Percentiles rank a stretch among this genome's conserved stretches.
Conservation (phyloP, 2,888 invertebrate genomes). For the Atherix ibis region DNA sequence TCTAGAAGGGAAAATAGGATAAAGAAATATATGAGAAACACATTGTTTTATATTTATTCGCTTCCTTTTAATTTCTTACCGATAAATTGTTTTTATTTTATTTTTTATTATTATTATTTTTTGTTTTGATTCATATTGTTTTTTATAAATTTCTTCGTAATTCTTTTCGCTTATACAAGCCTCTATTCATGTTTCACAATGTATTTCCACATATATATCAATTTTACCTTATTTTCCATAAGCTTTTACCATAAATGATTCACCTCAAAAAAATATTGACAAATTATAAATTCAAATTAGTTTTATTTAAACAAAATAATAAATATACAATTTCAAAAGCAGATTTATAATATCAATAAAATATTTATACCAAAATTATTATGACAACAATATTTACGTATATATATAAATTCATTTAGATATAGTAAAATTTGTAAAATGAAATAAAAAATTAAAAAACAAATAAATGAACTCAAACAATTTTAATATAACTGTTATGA, state of each 20-base stretch:
- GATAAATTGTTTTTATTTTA: constrained; percentile 5
- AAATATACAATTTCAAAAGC: neutral
- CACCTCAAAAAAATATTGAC: constrained; percentile 28
- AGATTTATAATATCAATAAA: neutral
- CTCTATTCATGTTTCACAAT: constrained; percentile 35
- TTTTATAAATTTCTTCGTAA: constrained; percentile 2
- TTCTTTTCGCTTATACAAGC: constrained; percentile 11
- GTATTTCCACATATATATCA: constrained; percentile 26
- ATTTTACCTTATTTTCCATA: constrained; percentile 34
- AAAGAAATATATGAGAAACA: constrained; percentile 20
- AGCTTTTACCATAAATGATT: constrained; percentile 27
- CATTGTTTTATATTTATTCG: constrained; percentile 17
- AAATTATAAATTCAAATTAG: constrained; percentile 8
- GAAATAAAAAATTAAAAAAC: too few species aligned
- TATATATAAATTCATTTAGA: too few species aligned
- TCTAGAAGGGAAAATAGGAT: constrained; percentile 14
- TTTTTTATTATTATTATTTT: constrained; percentile 9
- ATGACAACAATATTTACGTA: too few species aligned
- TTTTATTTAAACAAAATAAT: neutral
- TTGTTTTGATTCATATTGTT: constrained; percentile 9
- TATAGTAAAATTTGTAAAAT: too few species aligned
- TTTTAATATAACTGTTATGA: too few species aligned
- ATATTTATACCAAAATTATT: neutral
- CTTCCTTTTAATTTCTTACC: constrained; percentile 9
- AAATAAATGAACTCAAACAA: too few species aligned